Evolutionary conservation across 2,888 invertebrate species (phyloP).

Genomic region (Endomychus coccineus): DNA sequence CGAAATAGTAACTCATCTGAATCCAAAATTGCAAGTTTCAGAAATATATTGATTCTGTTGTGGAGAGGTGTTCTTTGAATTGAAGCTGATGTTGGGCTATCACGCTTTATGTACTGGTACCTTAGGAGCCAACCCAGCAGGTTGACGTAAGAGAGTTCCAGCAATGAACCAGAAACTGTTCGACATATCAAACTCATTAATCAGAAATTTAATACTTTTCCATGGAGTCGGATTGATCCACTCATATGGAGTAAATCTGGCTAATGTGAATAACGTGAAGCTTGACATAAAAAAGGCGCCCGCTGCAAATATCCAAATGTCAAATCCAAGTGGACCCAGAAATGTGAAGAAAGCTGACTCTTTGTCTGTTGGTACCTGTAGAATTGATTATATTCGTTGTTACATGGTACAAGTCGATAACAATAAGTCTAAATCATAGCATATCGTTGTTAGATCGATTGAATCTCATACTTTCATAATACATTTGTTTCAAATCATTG

Average conservation of each 20-base stretch:
- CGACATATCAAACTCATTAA: conserved; percentile 56
- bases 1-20: no score
- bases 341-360: conserved; percentile 58
- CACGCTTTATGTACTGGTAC: no score
- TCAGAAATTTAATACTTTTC: conserved; percentile 33
- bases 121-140: conserved; percentile 54
- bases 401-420: no score
- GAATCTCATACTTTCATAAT: no score
- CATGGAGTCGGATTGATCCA: conserved; percentile 48
- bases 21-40: no score
- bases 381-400: no score
- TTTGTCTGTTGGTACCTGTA: conserved; percentile 50
- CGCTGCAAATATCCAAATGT: conserved; percentile 58
- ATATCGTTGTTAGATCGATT: no score
- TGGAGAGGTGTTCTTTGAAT: no score
- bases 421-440: no score
- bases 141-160: conserved; percentile 58
- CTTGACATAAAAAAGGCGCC: conserved; percentile 56
- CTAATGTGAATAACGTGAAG: conserved; percentile 52
- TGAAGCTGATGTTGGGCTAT: no score
- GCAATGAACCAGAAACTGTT: conserved; percentile 63
- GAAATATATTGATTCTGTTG: no score
- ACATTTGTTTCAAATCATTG: no score
- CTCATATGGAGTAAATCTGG: conserved; percentile 57
- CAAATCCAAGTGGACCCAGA: conserved; percentile 55